Conservation (phyloP, 2,113 vertebrate species). For the Danionella cerebrum region DNA sequence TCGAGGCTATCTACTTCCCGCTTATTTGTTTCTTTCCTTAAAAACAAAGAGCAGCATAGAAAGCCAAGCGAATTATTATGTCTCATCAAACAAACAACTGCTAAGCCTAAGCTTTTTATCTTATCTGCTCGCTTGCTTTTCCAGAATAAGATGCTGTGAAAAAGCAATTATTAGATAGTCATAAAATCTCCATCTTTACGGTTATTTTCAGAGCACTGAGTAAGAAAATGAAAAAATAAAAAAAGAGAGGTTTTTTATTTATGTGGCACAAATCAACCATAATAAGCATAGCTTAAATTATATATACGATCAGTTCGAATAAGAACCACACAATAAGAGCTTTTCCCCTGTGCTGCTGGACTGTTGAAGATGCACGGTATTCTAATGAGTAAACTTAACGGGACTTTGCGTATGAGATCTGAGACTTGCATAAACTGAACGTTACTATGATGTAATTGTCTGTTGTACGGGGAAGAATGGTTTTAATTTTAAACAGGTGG, state of each 20-base stretch:
- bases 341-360: no score
- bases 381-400: no score
- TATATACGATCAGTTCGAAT: no score
- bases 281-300: no score
- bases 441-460: no score
- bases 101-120: constrained; percentile 10
- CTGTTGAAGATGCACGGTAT: no score
- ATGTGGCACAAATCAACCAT: no score
- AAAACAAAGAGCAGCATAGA: constrained; percentile 12
- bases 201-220: not conserved
- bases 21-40: constrained; percentile 1
- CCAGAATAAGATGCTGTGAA: not conserved
- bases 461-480: no score
- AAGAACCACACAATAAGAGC: no score
- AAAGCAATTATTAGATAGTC: constrained; percentile 17
- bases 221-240: not conserved
- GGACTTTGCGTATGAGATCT: no score
- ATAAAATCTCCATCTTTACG: constrained; percentile 14
- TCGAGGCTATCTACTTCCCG: not conserved
- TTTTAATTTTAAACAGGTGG: no score
- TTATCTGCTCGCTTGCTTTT: constrained; percentile 10
- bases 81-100: constrained; percentile 37
- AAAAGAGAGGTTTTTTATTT: not conserved
- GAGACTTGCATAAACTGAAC: no score
- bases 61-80: not conserved